Base-by-base conservation (phyloP, 2,888 invertebrate species). In the Chrysotoxum bicinctum region DNA sequence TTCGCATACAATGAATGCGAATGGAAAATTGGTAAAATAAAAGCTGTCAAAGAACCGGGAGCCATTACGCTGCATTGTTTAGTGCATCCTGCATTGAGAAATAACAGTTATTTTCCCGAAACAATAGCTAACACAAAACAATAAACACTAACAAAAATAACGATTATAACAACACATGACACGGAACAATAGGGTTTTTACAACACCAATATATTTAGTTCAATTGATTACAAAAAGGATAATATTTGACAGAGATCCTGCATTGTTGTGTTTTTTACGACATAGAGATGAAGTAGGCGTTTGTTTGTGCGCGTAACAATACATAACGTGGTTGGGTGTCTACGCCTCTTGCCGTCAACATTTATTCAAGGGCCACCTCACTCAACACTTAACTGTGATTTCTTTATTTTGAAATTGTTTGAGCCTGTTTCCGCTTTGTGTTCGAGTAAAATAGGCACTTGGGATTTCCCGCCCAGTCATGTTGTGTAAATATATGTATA, bases 211-310 rank as follows among this genome's bases (percentile, higher is more conserved):
- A 83, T 45, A 45, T 45, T 76, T 72, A 60, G 52, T 77, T 72
- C 62, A 83, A 78, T 60, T 83, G 77, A 83, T 78, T 77, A 77
- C 69, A 56, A 69, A 77, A 68, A 69, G 68, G 77, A 74, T 83
- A 83, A 78, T 83, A 83, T 78, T 78, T 83, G 83, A 82, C 77
- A 68, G 66, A 73, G 72, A 77, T 76, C 76, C 72, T 21, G 54
- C 32, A 69, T 69, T 74, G 83, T 43, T 30, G 32, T 60, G 68
- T 30, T 70, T 64, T 16, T 32, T 16, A 43, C 40, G 7, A 14
- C 32, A 19, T n/a, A 21, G 14, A 35, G n/a, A 35, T 50, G 50
- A 66, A 50, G 21, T n/a, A 37, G 35, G 66, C n/a, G 66, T 66
- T 10, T 54, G 9, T 21, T 35, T 50, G 32, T 21, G 50, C 35